Evolutionary conservation across 2,113 vertebrate genomes (phyloP).

Genomic region (Australoheros scitulus): DNA sequence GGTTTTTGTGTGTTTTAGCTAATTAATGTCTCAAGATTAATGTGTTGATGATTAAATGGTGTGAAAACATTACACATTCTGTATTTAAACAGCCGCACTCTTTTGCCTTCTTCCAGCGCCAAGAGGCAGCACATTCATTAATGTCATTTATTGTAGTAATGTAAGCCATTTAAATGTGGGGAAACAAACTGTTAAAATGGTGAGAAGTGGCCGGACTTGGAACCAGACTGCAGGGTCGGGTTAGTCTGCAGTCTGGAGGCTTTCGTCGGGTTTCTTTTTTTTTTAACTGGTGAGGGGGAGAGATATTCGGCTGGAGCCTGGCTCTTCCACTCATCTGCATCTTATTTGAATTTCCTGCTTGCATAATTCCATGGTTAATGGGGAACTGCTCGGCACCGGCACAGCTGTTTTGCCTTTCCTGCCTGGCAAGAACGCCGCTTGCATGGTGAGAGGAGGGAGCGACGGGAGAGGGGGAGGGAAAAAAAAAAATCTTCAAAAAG

Average conservation of each 20-base stretch:
- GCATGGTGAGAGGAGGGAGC: background rate
- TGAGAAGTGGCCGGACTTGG: constrained; percentile 1
- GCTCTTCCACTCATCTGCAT: constrained; percentile 73
- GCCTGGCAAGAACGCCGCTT: constrained; percentile 62
- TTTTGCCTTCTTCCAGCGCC: constrained; percentile 7
- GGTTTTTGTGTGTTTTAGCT: constrained; percentile 33
- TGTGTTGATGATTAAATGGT: constrained; percentile 43
- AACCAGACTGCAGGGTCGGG: constrained; percentile 12
- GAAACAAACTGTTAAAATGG: constrained; percentile 15
- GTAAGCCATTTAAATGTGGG: background rate
- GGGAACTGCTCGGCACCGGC: constrained; percentile 59
- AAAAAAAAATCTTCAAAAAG: constrained; percentile 32
- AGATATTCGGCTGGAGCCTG: constrained; percentile 48
- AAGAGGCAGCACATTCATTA: constrained; percentile 31
- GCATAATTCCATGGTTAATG: constrained; percentile 73
- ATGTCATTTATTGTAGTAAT: constrained; percentile 25
- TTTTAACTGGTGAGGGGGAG: background rate
- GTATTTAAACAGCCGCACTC: constrained; percentile 30
- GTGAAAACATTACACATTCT: constrained; percentile 47
- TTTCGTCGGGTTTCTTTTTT: constrained; percentile 6
- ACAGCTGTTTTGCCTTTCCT: constrained; percentile 72
- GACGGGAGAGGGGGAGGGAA: background rate
- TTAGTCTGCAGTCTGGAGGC: constrained; percentile 14
- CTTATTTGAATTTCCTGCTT: constrained; percentile 79
- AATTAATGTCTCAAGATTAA: constrained; percentile 47